Percentiles rank a stretch among this genome's conserved stretches.
Evolutionary conservation across 2,888 invertebrate genomes (phyloP).

Genomic region (Imbricaverruca yamaguchii): DNA sequence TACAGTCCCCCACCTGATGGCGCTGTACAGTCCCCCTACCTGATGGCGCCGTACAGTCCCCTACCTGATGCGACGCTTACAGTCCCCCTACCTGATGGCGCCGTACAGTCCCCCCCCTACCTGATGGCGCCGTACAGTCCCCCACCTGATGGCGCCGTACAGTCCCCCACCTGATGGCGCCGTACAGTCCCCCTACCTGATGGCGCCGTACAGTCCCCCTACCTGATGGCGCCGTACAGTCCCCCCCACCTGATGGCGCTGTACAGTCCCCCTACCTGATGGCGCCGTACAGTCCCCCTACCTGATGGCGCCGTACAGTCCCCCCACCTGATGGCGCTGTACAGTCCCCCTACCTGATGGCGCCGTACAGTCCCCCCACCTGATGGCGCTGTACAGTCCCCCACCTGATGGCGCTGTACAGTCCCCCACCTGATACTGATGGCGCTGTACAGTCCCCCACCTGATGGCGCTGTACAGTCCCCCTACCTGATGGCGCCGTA

Average conservation of each 20-base stretch:
- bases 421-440: too few relatives aligned
- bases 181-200: neutral
- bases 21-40: neutral
- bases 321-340: constrained; percentile 25
- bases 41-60: constrained; percentile 27
- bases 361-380: neutral
- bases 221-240: constrained; percentile 27
- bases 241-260: too few relatives aligned
- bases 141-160: constrained; percentile 25
- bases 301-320: too few relatives aligned
- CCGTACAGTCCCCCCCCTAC: too few relatives aligned
- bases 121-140: too few relatives aligned
- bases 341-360: too few relatives aligned
- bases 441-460: neutral
- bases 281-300: constrained; percentile 26
- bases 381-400: constrained; percentile 25
- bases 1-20: too few relatives aligned
- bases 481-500: too few relatives aligned
- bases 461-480: constrained; percentile 26
- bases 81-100: constrained; percentile 21
- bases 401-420: constrained; percentile 26
- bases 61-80: too few relatives aligned
- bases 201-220: constrained; percentile 24
- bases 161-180: too few relatives aligned
- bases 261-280: constrained; percentile 2